phyloP scores from a whole-genome alignment of 92 coral and sea anemone species.

The Nematostella vectensis region DNA sequence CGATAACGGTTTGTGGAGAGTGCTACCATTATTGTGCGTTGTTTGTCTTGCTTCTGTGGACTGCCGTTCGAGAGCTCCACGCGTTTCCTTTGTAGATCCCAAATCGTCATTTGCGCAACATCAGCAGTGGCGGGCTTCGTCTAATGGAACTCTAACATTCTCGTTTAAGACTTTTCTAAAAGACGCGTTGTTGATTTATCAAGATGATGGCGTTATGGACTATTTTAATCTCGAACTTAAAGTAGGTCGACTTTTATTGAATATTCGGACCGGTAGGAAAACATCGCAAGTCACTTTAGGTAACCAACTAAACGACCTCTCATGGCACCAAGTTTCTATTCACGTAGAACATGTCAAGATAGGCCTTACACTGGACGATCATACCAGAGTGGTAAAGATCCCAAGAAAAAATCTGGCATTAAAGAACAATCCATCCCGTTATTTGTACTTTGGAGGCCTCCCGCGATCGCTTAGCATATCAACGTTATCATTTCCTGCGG shows the following conservation, averaged over 20 bases:
- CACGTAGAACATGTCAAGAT: neutral
- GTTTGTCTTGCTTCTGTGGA: too few relatives aligned
- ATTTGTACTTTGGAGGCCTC: conserved; percentile 19
- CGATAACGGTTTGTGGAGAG: too few relatives aligned
- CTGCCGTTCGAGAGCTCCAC: too few relatives aligned
- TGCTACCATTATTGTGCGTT: too few relatives aligned
- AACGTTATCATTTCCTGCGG: conserved; percentile 21
- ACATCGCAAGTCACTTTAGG: conserved; percentile 8
- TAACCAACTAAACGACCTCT: conserved; percentile 17
- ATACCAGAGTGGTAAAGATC: conserved; percentile 5
- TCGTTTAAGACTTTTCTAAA: conserved; percentile 37
- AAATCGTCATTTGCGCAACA: conserved; percentile 36
- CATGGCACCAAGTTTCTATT: conserved; percentile 18
- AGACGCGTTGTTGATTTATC: conserved; percentile 41
- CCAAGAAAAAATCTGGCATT: conserved; percentile 6
- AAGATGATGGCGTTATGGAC: conserved; percentile 16
- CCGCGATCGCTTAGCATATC: conserved; percentile 13
- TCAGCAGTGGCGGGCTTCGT: conserved; percentile 34
- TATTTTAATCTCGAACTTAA: conserved; percentile 10
- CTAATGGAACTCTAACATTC: conserved; percentile 25
- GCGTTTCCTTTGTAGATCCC: conserved; percentile 30
- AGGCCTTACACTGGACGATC: conserved; percentile 12
- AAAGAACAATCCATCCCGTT: neutral
- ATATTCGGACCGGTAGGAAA: conserved; percentile 2
- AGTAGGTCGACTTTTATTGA: conserved; percentile 6